Evolutionary conservation across 2,888 invertebrate species (phyloP), one percentile per base, ranked within the genome.

Genomic region (Drosophila koepferae): DNA sequence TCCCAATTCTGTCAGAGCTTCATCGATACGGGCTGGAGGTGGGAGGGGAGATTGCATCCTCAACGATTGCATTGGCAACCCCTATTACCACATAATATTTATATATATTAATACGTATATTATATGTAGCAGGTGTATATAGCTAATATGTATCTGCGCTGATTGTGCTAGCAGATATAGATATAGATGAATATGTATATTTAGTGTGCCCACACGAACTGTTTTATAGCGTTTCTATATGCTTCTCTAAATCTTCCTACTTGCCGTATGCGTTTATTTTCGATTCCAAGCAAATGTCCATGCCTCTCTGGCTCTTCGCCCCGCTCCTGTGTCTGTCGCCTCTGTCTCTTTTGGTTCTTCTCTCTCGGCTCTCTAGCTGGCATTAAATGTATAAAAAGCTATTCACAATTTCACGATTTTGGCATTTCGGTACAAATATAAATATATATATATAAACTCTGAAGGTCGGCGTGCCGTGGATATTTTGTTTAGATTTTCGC

Each of bases 381-480:
- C 61, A 51, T 34, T 54, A 55, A 60, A 72, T 77, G 69, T 90
- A 86, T 86, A 86, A 77, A 85, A 89, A 87, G 88, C 90, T 80
- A 88, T 90, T 77, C 84, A 89, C 86, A 81, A 66, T 82, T 82
- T 87, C 71, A 74, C 80, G 89, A 88, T 82, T 80, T 73, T 66
- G 64, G 46, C 67, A 77, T 77, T 77, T 69, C 18, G 55, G 63
- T 81, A 89, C 84, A 87, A 14, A 48, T 49, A 60, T 59, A 68
- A 81, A 86, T 89, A 90, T 90, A 60, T 59, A 86, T 89, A 86
- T 89, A 90, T 90, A 84, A 72, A 88, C 88, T 82, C 66, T 90
- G 86, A 86, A 86, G 86, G 86, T 86, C 86, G 82, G 63, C 78
- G 69, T 70, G 84, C 82, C 73, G 70, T 85, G 55, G 80, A 88